A percentile compares a stretch with the other conserved stretches of the same genome.
Evolutionary conservation across 2,113 vertebrate genomes (phyloP).

Genomic region (Tautogolabrus adspersus): DNA sequence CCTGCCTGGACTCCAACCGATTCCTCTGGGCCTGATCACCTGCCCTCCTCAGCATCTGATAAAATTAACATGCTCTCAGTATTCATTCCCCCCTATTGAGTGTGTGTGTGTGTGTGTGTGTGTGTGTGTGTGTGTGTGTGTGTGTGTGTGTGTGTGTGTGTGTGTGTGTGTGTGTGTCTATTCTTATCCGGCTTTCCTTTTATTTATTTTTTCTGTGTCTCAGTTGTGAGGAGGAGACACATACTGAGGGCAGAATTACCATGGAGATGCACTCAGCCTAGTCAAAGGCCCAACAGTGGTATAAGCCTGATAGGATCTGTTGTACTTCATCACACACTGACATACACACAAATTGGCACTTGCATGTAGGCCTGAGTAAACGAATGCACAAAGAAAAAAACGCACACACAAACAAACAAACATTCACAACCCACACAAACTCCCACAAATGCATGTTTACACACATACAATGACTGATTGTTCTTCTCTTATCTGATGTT

Average conservation of each 20-base stretch:
- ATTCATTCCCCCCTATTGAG: constrained; percentile 24
- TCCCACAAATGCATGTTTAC: constrained; percentile 53
- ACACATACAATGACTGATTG: constrained; percentile 75
- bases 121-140: background rate
- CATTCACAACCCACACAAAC: constrained; percentile 1
- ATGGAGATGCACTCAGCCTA: constrained; percentile 58
- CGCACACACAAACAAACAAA: constrained; percentile 6
- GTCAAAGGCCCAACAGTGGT: constrained; percentile 65
- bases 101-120: background rate
- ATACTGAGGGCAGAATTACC: constrained; percentile 61
- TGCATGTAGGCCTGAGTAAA: constrained; percentile 30
- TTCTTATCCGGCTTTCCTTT: constrained; percentile 27
- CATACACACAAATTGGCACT: constrained; percentile 47
- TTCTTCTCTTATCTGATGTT: constrained; percentile 80
- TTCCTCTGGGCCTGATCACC: constrained; percentile 61
- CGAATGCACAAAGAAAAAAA: constrained; percentile 9
- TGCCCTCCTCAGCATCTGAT: constrained; percentile 54
- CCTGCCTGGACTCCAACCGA: constrained; percentile 28
- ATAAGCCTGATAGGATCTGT: constrained; percentile 74
- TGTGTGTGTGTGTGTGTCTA: constrained; percentile 3
- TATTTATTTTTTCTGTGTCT: constrained; percentile 34
- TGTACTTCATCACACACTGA: constrained; percentile 56
- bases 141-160: constrained; percentile 2
- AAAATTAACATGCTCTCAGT: constrained; percentile 55
- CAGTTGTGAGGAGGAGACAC: constrained; percentile 51